Conservation (phyloP, 2,888 invertebrate species). For the Celastrina argiolus region DNA sequence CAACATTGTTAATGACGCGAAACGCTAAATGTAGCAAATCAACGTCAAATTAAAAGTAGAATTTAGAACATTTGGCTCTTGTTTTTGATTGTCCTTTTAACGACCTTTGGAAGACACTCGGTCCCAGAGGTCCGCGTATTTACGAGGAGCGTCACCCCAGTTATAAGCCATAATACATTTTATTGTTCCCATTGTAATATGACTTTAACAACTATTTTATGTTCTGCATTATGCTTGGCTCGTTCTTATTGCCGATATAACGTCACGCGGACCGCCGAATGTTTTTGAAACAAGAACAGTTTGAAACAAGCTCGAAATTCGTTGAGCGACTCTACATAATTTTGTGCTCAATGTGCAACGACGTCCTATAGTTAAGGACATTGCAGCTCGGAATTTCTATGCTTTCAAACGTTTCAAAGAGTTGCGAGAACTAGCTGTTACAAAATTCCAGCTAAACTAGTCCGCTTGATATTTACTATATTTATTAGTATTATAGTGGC, state of each 20-base stretch:
- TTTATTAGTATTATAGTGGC: not conserved
- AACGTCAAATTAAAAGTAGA: conserved; percentile 1
- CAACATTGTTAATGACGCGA: not conserved
- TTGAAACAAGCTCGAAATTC: conserved; percentile 12
- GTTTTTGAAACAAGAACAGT: conserved; percentile 3
- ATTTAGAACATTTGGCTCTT: not conserved
- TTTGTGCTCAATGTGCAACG: not conserved
- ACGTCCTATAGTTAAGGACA: not conserved
- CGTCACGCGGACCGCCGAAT: not conserved
- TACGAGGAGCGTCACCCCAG: conserved; percentile 20
- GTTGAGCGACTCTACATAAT: conserved; percentile 5
- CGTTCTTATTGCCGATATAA: conserved; percentile 12
- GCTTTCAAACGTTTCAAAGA: not conserved
- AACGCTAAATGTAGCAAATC: conserved; percentile 2
- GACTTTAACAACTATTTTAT: conserved; percentile 38
- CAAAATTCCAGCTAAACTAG: not conserved
- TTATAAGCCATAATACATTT: conserved; percentile 26
- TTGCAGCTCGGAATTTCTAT: not conserved
- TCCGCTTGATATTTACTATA: not conserved
- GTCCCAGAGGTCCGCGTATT: conserved; percentile 17
- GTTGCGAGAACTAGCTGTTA: not conserved
- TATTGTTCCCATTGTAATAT: conserved; percentile 32
- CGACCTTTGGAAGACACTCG: conserved; percentile 7
- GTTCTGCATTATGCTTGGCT: conserved; percentile 22
- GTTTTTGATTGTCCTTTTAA: conserved; percentile 9